phyloP scores from a whole-genome alignment of 2,888 invertebrate genomes.

The Pristionchus japonicus region DNA sequence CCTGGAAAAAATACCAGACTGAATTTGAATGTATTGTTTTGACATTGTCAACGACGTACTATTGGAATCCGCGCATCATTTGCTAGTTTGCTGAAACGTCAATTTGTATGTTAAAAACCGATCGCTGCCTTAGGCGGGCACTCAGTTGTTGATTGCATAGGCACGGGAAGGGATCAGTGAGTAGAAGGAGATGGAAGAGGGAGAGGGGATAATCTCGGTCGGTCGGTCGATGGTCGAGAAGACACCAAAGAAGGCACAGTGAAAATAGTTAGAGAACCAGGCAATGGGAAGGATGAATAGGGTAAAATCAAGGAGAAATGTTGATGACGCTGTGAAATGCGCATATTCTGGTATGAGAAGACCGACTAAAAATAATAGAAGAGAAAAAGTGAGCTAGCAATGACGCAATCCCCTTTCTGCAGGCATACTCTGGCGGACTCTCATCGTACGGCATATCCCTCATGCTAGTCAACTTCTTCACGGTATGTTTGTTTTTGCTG shows the following conservation, averaged over 20 bases:
- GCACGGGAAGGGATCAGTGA: not conserved
- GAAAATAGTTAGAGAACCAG: no score
- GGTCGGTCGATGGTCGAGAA: not conserved
- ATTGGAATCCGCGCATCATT: no score
- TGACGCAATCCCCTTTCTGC: slow-evolving; percentile 77
- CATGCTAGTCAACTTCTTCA: slow-evolving; percentile 97
- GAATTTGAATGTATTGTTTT: no score
- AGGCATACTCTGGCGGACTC: slow-evolving; percentile 99
- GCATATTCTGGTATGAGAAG: no score
- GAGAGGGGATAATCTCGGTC: not conserved
- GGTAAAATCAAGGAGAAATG: no score
- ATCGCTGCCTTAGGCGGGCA: no score
- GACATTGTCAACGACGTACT: no score
- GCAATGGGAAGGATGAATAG: not conserved
- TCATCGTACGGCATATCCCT: slow-evolving; percentile 98
- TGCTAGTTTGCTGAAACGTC: no score
- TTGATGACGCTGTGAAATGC: no score
- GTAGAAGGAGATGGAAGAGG: no score
- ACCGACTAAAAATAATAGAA: not conserved
- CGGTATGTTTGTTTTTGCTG: slow-evolving; percentile 79
- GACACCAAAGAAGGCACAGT: slow-evolving; percentile 13
- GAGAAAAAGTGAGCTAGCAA: not conserved
- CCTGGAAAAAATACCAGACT: no score
- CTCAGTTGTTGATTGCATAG: not conserved
- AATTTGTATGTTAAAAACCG: no score